phyloP scores from a whole-genome alignment of 2,113 vertebrate genomes.

The Phrynosoma platyrhinos region DNA sequence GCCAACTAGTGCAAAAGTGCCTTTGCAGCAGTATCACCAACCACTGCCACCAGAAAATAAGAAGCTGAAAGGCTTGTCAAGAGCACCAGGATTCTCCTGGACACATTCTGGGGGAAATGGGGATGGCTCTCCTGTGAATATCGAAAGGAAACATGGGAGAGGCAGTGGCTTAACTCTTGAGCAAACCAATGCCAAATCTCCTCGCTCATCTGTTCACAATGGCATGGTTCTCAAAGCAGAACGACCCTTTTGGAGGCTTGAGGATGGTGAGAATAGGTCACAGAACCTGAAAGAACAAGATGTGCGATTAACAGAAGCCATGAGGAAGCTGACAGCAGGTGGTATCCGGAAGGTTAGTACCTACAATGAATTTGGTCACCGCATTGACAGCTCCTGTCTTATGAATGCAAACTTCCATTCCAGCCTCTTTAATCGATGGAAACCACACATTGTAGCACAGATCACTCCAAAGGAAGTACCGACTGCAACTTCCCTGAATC shows the following conservation, averaged over 20 bases:
- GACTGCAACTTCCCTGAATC: slow-evolving; percentile 20
- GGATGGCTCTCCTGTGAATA: slow-evolving; percentile 48
- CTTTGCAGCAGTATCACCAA: slow-evolving; percentile 65
- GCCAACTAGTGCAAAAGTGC: slow-evolving; percentile 80
- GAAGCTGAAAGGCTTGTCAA: slow-evolving; percentile 56
- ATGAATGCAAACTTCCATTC: slow-evolving; percentile 55
- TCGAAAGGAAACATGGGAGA: slow-evolving; percentile 52
- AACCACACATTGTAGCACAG: slow-evolving; percentile 39
- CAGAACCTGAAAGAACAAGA: slow-evolving; percentile 60
- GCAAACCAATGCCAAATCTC: slow-evolving; percentile 29
- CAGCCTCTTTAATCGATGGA: slow-evolving; percentile 49
- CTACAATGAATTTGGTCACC: slow-evolving; percentile 41
- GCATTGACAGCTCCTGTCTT: slow-evolving; percentile 51
- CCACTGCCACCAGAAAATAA: slow-evolving; percentile 57
- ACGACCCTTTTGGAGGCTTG: slow-evolving; percentile 32
- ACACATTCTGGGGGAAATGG: slow-evolving; percentile 66
- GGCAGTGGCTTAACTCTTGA: slow-evolving; percentile 52
- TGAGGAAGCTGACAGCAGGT: slow-evolving; percentile 66
- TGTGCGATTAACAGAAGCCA: slow-evolving; percentile 73
- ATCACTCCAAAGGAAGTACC: slow-evolving; percentile 40
- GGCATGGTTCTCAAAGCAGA: slow-evolving; percentile 50
- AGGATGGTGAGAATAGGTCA: slow-evolving; percentile 21
- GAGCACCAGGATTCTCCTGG: slow-evolving; percentile 50
- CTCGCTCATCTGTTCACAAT: slow-evolving; percentile 15
- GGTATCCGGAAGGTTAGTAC: slow-evolving; percentile 33